Base-by-base conservation (phyloP, 2,888 invertebrate species). In the Ellobium chinense region DNA sequence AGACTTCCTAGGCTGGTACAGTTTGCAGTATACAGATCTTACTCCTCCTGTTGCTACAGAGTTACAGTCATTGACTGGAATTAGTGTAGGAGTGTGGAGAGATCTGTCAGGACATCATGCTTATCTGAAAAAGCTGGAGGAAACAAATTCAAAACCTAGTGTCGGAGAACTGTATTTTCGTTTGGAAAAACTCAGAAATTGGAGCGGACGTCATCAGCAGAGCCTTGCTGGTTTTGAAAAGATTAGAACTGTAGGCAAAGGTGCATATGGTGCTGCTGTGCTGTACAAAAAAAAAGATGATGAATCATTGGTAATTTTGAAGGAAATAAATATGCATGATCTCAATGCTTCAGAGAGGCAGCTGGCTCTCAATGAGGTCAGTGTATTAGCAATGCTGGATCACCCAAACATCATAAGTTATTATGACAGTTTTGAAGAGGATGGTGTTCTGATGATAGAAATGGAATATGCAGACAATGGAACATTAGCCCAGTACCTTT, bases 321-420 rank as follows among this genome's bases (percentile, higher is more conserved):
- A 96, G 89, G 96, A 96, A 91, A 95, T 96, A 70, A 95, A 95
- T 90, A 94, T 96, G 92, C 94, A 94, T 86, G 95, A 96, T 86
- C 91, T 96, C 83, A 94, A 95, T n/a, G 94, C 94, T 0, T 91
- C 94, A 0, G 96, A 96, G 90, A 93, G 95, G 68, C 95, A 95
- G 88, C 92, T 96, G 89, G 95, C 95, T 2, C 94, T 96, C 87
- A 95, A 96, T 90, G 96, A 96, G 93, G 95, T 95, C 62, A 84
- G 81, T 81, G 76, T 75, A 2, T 94, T 96, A 78, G 95, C 96
- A 0, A 94, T 95, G 87, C 92, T 96, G 66, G 95, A 95, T 88
- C 96, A 96, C 92, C 95, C 95, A 1, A 95, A 96, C 91, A 96
- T 96, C 81, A 95, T 96, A 68, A 94, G 95, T 87, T 96, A 96